A percentile compares a stretch with the other conserved stretches of the same genome.
Conservation (phyloP, 2,113 vertebrate genomes). For the Psittacara wagleri region DNA sequence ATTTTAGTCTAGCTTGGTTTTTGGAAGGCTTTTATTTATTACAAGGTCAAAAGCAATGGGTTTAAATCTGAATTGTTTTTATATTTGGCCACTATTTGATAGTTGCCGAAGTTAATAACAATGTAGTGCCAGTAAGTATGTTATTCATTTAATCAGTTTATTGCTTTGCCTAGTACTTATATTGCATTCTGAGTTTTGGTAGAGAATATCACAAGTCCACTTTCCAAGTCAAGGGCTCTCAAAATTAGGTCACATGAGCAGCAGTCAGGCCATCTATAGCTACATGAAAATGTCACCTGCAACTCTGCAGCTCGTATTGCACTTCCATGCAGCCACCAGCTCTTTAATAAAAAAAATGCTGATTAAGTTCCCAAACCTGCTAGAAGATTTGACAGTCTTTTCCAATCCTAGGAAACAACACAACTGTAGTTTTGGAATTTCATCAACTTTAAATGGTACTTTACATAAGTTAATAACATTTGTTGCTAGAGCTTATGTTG, state of each 20-base stretch:
- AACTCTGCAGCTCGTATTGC: not conserved
- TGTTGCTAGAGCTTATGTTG: not conserved
- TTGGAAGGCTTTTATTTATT: slow-evolving; percentile 32
- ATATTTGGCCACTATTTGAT: not conserved
- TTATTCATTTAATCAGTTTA: slow-evolving; percentile 7
- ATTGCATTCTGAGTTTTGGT: not conserved
- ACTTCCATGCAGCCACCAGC: not conserved
- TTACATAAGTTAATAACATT: not conserved
- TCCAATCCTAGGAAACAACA: not conserved
- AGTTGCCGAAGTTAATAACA: slow-evolving; percentile 2
- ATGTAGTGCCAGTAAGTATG: not conserved
- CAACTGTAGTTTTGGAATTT: not conserved
- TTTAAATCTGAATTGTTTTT: slow-evolving; percentile 3
- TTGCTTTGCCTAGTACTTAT: not conserved
- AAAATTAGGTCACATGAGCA: not conserved
- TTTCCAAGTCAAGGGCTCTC: not conserved
- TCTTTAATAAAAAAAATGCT: not conserved
- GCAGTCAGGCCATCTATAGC: not conserved
- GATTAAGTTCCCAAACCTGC: not conserved
- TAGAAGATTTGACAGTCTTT: not conserved
- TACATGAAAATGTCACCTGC: not conserved
- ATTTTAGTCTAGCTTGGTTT: slow-evolving; percentile 25
- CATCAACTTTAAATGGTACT: not conserved
- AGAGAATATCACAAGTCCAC: not conserved
- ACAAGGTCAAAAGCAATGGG: slow-evolving; percentile 39